These are phyloP conservation scores for Penaeus vannamei DNA, from an alignment of 1,140 invertebrate genomes.

Conservation along the genomic window DNA sequence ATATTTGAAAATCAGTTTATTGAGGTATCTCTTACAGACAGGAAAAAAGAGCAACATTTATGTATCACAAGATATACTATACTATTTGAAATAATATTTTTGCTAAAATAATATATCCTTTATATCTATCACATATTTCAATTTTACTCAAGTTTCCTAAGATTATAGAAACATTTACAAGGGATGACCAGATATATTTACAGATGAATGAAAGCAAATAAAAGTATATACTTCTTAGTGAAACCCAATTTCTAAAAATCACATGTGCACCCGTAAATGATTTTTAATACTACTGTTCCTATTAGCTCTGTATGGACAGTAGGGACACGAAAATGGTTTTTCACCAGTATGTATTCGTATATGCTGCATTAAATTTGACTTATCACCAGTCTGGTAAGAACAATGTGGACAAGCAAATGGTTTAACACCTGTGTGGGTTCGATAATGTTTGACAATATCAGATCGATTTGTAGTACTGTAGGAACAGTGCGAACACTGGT, in stretches of 20 bases:
- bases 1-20: too few relatives aligned
- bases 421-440: slow-evolving; percentile 49
- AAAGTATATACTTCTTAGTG: neutral
- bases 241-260: neutral
- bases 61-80: too few relatives aligned
- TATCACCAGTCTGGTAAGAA: slow-evolving; percentile 55
- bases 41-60: too few relatives aligned
- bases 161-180: too few relatives aligned
- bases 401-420: slow-evolving; percentile 50
- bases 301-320: slow-evolving; percentile 59
- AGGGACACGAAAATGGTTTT: slow-evolving; percentile 51
- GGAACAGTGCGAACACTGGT: slow-evolving; percentile 49
- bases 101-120: too few relatives aligned
- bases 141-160: too few relatives aligned
- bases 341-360: slow-evolving; percentile 55
- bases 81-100: too few relatives aligned
- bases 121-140: too few relatives aligned
- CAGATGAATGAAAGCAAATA: too few relatives aligned
- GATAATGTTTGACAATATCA: slow-evolving; percentile 55
- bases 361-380: slow-evolving; percentile 50
- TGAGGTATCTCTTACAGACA: too few relatives aligned
- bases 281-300: slow-evolving; percentile 62
- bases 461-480: slow-evolving; percentile 56
- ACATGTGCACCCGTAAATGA: slow-evolving; percentile 56
- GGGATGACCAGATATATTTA: too few relatives aligned